Evolutionary conservation across 2,888 invertebrate species (phyloP), one percentile per base, ranked within the genome.

Genomic region (Nemotelus pantherinus): DNA sequence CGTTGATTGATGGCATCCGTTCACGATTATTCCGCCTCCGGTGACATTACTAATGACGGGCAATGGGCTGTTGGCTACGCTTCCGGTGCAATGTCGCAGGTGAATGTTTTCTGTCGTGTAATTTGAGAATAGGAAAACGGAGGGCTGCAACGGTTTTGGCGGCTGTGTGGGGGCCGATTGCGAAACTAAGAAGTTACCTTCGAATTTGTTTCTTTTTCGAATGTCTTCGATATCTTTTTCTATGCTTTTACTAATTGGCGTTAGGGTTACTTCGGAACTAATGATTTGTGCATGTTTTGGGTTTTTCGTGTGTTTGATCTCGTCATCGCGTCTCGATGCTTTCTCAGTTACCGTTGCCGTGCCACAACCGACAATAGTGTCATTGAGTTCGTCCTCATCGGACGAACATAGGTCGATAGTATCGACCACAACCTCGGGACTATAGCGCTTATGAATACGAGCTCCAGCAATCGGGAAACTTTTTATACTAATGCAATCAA

Each of bases 321-420:
- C 63, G 41, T 3, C 43, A 1, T 63, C 63, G 4, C 43, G 41
- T 5, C 41, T 39, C 7, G 63, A 63, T n/a, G 5, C 10, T 63
- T 63, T 63, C 57, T 4, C 10, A 44, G 58, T 45, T 58, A 6
- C 3, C 25, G 58, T 45, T 57, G 25, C 57, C 47, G 47, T 39
- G 25, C 4, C 63, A 7, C 4, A 25, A 25, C 44, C 10, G 4
- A 7, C 47, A 9, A 65, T 78, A 3, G 76, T 60, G 47, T 83
- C 83, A 25, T 58, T 58, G 50, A 9, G 9, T 6, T 84, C 85
- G 79, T 92, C 92, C 81, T 92, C 92, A 78, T 92, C 92, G 2
- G 92, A 89, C 5, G 89, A 92, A 85, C 92, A 92, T 83, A 92
- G 88, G 84, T 92, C 91, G 82, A 92, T 92, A 84, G 91, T 90